Evolutionary conservation across 2,113 vertebrate species (phyloP), one percentile per base, ranked within the genome.

Genomic region (Oreochromis aureus): DNA sequence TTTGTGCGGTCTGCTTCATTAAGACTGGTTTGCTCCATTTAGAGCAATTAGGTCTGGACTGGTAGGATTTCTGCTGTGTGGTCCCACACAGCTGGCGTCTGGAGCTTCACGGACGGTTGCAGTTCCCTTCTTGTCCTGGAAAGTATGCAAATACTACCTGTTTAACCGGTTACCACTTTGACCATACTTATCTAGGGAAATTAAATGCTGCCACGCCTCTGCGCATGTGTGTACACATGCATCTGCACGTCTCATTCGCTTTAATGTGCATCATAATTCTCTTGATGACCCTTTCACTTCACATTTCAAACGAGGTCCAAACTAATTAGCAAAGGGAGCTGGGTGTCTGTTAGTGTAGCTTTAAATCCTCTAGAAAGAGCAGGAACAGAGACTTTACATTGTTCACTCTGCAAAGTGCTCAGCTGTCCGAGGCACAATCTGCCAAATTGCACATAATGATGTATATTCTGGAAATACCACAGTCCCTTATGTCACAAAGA

Each of bases 121-220:
- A 41, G 80, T 78, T 78, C 18, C 10, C 19, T 61, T 82, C 82
- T 87, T 79, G 39, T 90, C 84, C 81, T 84, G 69, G 84, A n/a
- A 71, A 89, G 61, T 94, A 95, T 95, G 92, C 92, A 96, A 96
- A 94, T 92, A 92, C 36, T 58, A 91, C 91, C 90, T 93, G 93
- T 94, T 92, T 89, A 92, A 91, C 90, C 80, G 81, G 93, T 92
- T 82, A 80, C 81, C 12, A 54, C 83, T 76, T 36, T 85, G 56
- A 69, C 83, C 76, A 18, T 80, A 34, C 89, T 89, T 93, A 93
- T 93, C 91, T 88, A 90, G 86, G 91, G 80, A 94, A 93, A 94
- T 90, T 3, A 85, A 89, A 89, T 78, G 24, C 15, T n/a, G 24
- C 27, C 41, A 6, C 78, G 71, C 18, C 44, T 51, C 30, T 44